Conservation (phyloP, 2,797 vertebrate species). For the Heteromormyrus szaboi region DNA sequence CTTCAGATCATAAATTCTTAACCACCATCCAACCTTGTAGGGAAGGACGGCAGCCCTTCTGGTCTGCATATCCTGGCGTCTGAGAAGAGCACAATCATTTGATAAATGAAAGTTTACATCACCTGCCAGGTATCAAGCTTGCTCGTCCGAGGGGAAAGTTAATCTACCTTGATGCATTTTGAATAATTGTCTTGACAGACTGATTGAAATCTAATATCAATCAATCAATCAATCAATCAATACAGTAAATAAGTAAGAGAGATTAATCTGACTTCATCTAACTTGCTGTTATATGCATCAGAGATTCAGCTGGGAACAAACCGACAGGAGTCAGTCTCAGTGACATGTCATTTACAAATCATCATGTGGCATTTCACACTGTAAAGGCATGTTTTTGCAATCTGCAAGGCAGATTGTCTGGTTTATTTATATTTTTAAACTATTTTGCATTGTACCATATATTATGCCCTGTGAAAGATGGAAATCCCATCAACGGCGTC, state of each 20-base stretch:
- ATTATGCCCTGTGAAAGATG: not conserved
- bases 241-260: not conserved
- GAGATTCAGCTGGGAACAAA: not conserved
- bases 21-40: not conserved
- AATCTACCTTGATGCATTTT: not conserved
- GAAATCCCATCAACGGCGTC: not conserved
- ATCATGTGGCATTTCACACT: not conserved
- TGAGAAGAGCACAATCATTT: not conserved
- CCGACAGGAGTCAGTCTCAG: not conserved
- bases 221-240: not conserved
- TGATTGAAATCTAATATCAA: not conserved
- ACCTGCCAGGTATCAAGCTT: not conserved
- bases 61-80: too few species aligned
- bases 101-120: not conserved
- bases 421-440: not conserved
- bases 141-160: not conserved
- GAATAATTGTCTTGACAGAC: not conserved
- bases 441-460: not conserved
- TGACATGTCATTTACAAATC: not conserved
- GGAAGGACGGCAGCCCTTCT: not conserved
- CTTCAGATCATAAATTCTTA: not conserved
- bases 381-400: not conserved
- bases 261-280: not conserved
- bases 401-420: not conserved
- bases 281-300: not conserved